Base-by-base conservation (phyloP, 2,113 vertebrate species). In the Megaceryle torquata region DNA sequence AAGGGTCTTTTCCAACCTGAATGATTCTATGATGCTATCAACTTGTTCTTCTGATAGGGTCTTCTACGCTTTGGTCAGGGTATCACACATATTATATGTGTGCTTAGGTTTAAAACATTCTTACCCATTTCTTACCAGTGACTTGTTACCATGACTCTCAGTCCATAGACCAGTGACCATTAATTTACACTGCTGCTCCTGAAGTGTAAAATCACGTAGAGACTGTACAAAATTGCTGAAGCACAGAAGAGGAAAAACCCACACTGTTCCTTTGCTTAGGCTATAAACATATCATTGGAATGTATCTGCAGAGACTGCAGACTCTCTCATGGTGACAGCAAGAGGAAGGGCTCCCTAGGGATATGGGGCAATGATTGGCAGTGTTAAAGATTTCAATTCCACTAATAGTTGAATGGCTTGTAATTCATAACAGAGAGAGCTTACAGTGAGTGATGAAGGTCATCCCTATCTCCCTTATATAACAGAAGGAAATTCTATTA, bases 361-460 rank as follows among this genome's bases (percentile, higher is more conserved):
- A 80, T 43, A 86, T 0, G 4, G 48, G 72, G n/a, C 68, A 94
- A 86, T 83, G 91, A 88, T 14, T 88, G 83, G 51, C 77, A 86
- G 64, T 51, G 29, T 89, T 93, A 93, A 24, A 83, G 71, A 91
- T 88, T 95, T 94, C 96, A 96, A 95, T 96, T 96, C 90, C 84
- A 80, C 82, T 96, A 97, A 96, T 92, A 95, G 77, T 57, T 86
- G 72, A 95, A 94, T 8, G 24, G 72, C 43, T 95, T 33, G 5
- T 95, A 94, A 97, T 92, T 96, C 88, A 94, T 92, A 69, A 79
- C 85, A 86, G 83, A 89, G 79, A 93, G 44, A 86, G 22, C 59
- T 94, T 94, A 76, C 39, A 95, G 71, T 93, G 86, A 96, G 76
- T 92, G 95, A 97, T 95, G 91, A 96, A 97, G 95, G 94, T 95